Evolutionary conservation across 1,140 invertebrate genomes (phyloP).

Genomic region (Sinonovacula constricta): DNA sequence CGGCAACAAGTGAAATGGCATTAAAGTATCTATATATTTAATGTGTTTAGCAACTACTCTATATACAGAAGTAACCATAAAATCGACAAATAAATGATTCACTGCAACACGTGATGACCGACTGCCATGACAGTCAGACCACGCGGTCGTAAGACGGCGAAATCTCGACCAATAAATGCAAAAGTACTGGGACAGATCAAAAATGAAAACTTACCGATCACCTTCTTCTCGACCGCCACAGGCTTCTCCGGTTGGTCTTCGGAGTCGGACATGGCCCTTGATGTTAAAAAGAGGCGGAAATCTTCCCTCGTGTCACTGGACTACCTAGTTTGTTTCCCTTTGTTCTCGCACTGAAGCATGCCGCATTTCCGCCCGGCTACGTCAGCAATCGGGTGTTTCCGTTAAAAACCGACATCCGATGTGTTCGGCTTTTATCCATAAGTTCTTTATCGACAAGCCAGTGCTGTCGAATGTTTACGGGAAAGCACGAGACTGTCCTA

Average conservation of each 20-base stretch:
- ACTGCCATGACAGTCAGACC: not conserved
- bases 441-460: not conserved
- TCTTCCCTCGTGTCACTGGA: constrained; percentile 39
- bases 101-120: not conserved
- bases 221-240: constrained; percentile 60
- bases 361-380: constrained; percentile 23
- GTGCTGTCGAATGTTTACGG: not conserved
- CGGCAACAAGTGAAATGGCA: too few species aligned
- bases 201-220: constrained; percentile 65
- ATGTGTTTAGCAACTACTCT: too few species aligned
- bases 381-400: not conserved
- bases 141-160: constrained; percentile 37
- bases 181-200: not conserved
- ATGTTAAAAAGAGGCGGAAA: constrained; percentile 51
- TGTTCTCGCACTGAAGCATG: constrained; percentile 55
- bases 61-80: too few species aligned
- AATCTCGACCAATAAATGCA: not conserved
- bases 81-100: not conserved
- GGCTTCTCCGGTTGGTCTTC: constrained; percentile 60
- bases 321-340: constrained; percentile 52
- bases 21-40: too few species aligned
- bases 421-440: not conserved
- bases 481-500: not conserved
- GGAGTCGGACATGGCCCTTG: constrained; percentile 63
- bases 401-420: not conserved